Conservation (phyloP, 2,113 vertebrate genomes). For the Saguinus midas region DNA sequence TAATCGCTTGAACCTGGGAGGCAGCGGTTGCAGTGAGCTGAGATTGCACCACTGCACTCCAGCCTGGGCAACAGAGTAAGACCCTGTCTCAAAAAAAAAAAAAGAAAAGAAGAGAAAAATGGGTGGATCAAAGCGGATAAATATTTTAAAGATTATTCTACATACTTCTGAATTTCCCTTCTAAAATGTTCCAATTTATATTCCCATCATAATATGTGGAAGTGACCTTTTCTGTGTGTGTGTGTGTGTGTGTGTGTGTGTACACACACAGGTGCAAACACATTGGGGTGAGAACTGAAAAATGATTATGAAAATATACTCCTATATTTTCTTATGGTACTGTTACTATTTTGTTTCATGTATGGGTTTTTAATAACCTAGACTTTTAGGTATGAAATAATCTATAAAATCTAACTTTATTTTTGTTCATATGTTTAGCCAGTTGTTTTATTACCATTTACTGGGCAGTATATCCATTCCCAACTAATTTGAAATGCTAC, state of each 20-base stretch:
- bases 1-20: no score
- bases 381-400: neutral
- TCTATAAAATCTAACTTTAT: neutral
- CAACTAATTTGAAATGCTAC: neutral
- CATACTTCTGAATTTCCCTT: slow-evolving; percentile 10
- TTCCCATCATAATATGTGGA: neutral
- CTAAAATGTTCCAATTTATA: neutral
- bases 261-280: neutral
- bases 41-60: no score
- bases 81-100: no score
- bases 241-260: neutral
- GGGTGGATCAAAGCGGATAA: neutral
- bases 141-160: slow-evolving; percentile 9
- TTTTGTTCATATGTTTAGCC: neutral
- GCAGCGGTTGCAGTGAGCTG: no score
- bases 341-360: neutral
- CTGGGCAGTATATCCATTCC: neutral
- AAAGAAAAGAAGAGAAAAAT: neutral
- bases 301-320: neutral
- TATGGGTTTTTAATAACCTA: neutral
- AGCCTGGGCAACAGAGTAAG: no score
- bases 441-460: neutral
- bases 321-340: neutral
- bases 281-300: neutral
- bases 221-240: neutral